These are phyloP conservation scores for Julus scandinavius DNA, from an alignment of 2,888 invertebrate species.

Conservation along the genomic window DNA sequence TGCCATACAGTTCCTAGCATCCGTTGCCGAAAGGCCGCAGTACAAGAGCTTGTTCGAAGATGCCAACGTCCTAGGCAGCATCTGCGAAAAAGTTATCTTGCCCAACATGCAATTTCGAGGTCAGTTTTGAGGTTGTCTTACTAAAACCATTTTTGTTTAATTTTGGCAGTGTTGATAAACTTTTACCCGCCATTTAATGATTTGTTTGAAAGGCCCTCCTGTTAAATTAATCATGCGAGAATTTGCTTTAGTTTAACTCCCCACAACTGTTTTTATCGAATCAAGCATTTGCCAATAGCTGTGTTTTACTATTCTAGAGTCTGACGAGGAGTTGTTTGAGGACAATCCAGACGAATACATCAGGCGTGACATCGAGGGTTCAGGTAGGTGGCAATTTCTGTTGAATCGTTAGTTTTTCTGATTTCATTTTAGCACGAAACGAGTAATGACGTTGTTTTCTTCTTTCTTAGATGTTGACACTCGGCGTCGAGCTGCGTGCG, in stretches of 20 bases:
- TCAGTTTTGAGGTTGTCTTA: constrained; percentile 64
- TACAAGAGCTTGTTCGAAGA: constrained; percentile 91
- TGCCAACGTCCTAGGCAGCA: constrained; percentile 83
- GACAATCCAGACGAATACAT: constrained; percentile 99
- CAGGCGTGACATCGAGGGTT: constrained; percentile 95
- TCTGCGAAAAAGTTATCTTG: constrained; percentile 98
- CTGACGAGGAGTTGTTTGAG: constrained; percentile 96
- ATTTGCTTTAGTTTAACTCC: not conserved
- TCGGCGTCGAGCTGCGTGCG: constrained; percentile 93
- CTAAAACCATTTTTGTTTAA: too few species aligned
- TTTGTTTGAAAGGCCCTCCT: too few species aligned
- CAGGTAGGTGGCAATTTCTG: constrained; percentile 65
- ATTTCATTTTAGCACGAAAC: constrained; percentile 7
- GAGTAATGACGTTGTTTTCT: not conserved
- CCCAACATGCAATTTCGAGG: constrained; percentile 97
- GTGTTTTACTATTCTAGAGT: constrained; percentile 69
- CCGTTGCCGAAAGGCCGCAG: constrained; percentile 89
- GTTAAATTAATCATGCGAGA: not conserved
- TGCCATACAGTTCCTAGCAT: constrained; percentile 93
- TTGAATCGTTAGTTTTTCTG: not conserved
- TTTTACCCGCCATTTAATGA: too few species aligned
- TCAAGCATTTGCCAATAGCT: too few species aligned
- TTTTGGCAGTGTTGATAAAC: not conserved
- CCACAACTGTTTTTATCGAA: too few species aligned
- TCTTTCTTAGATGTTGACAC: constrained; percentile 84